Evolutionary conservation across 2,888 invertebrate species (phyloP), one percentile per base, ranked within the genome.

Genomic region (Caenorhabditis plicata): DNA sequence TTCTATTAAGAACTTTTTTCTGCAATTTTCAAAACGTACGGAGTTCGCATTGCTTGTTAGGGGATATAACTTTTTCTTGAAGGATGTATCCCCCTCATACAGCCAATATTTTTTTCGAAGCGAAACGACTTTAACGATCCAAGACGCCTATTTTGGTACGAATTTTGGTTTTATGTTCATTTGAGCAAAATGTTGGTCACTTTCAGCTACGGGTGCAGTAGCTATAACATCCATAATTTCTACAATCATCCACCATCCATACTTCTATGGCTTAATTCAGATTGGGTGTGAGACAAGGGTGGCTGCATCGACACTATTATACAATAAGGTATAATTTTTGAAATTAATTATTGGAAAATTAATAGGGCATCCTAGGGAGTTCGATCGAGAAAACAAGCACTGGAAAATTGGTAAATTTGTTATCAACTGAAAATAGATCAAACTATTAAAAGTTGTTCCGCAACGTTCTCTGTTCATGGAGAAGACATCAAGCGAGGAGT

Each of bases 381-480:
- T 90, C 92, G 1, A 83, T 92, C 42, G 89, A 89, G 5, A 88
- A 91, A 81, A 92, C 92, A 0, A 89, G 92, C 0, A 88, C 89
- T 0, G 94, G 94, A 0, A 91, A 93, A 82, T 88, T 95, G 58
- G 91, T 94, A 26, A 94, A 94, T 82, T 86, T 95, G n/a, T 84
- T 96, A 53, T 92, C 94, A 1, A 96, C 94, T 80, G 95, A 96
- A 82, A 91, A 95, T 64, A 90, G n/a, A n/a, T 89, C 76, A 87
- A 90, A 46, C 92, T 95, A 82, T 95, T 95, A 81, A 80, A 81
- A 76, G 84, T 84, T 39, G 41, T n/a, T n/a, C n/a, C n/a, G n/a
- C n/a, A n/a, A n/a, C n/a, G n/a, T n/a, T n/a, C n/a, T n/a, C n/a
- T n/a, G n/a, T n/a, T n/a, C n/a, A n/a, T n/a, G n/a, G n/a, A n/a